A percentile compares a stretch with the other conserved stretches of the same genome.
phyloP scores from a whole-genome alignment of 2,888 invertebrate genomes.

The Drosophila lutescens region DNA sequence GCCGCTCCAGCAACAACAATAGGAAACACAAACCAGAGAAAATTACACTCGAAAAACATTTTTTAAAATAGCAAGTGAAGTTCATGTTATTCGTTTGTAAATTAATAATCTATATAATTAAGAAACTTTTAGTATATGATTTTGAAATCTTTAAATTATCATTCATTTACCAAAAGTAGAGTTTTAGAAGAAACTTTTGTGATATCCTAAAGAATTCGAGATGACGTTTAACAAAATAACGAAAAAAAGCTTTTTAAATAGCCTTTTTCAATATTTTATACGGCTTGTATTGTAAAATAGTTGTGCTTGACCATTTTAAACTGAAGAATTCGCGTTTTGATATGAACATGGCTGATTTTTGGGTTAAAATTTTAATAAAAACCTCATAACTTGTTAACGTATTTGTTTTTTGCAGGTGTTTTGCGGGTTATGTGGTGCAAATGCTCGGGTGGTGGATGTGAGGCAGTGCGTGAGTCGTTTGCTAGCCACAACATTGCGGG shows the following conservation, averaged over 20 bases:
- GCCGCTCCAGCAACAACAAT: slow-evolving; percentile 61
- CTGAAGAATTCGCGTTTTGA: background rate
- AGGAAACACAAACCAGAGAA: slow-evolving; percentile 63
- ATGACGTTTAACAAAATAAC: no score
- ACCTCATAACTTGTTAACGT: background rate
- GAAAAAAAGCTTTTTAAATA: no score
- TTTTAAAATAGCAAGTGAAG: background rate
- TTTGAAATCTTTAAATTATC: background rate
- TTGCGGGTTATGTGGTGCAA: slow-evolving; percentile 1
- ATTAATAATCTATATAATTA: no score
- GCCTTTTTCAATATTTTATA: background rate
- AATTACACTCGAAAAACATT: slow-evolving; percentile 18
- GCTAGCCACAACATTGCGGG: slow-evolving; percentile 61
- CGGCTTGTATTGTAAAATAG: background rate
- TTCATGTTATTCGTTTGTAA: background rate
- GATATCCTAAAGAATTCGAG: no score
- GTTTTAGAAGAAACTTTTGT: no score
- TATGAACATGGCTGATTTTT: background rate
- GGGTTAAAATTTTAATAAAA: background rate
- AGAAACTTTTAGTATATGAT: no score
- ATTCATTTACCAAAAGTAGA: background rate
- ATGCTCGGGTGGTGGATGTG: slow-evolving; percentile 12
- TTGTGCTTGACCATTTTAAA: background rate
- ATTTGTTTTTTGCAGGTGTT: slow-evolving; percentile 5
- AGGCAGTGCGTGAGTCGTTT: slow-evolving; percentile 30